These are phyloP conservation scores for Pygmarrhopalites habei DNA, from an alignment of 1,140 invertebrate species.

Conservation along the genomic window DNA sequence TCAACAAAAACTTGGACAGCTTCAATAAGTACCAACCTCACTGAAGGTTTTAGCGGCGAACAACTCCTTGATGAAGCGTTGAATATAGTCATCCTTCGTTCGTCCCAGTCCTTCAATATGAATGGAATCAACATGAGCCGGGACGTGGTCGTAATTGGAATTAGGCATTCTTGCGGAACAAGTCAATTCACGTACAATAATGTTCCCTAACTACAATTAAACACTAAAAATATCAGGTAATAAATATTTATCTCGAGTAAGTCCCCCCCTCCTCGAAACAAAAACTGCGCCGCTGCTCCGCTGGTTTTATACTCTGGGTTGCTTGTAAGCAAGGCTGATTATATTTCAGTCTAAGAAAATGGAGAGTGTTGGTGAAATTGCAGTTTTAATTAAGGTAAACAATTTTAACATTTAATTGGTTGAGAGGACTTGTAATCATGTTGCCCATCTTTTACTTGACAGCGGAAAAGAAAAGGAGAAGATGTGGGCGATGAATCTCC, in stretches of 20 bases:
- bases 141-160: slow-evolving; percentile 29
- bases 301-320: no score
- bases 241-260: no score
- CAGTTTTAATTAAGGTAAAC: no score
- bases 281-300: no score
- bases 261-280: no score
- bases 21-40: slow-evolving; percentile 44
- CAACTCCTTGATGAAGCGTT: slow-evolving; percentile 60
- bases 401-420: no score
- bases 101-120: slow-evolving; percentile 69
- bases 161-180: background rate
- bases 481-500: slow-evolving; percentile 16
- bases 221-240: no score
- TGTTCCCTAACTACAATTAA: no score
- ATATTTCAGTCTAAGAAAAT: no score
- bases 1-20: background rate
- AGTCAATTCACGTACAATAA: background rate
- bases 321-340: no score
- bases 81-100: slow-evolving; percentile 77
- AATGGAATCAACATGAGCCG: slow-evolving; percentile 69
- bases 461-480: slow-evolving; percentile 26
- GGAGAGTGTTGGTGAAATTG: no score
- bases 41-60: slow-evolving; percentile 58
- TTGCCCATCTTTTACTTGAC: slow-evolving; percentile 4
- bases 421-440: background rate